These are phyloP conservation scores for Ciconia nigra DNA, from an alignment of 2,797 vertebrate species.

Conservation along the genomic window DNA sequence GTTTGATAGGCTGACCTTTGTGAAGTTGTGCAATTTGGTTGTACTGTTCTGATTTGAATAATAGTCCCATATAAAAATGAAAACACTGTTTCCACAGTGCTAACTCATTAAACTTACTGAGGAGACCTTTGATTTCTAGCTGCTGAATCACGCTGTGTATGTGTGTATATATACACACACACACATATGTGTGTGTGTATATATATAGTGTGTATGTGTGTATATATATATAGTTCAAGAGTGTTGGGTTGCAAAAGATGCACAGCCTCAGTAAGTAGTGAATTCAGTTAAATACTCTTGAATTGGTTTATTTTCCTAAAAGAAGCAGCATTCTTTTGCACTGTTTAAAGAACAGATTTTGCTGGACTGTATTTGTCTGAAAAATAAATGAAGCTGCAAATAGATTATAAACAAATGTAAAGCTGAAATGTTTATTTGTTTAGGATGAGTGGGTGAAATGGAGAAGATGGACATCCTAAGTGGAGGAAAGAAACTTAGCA, in stretches of 20 bases:
- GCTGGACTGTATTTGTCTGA: background rate
- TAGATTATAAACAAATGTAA: background rate
- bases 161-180: background rate
- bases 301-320: background rate
- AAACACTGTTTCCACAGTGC: background rate
- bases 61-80: background rate
- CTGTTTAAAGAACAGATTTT: background rate
- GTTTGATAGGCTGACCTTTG: background rate
- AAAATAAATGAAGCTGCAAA: background rate
- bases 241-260: background rate
- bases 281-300: background rate
- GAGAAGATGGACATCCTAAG: background rate
- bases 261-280: background rate
- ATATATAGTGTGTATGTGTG: no score
- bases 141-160: background rate
- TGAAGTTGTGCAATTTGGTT: accelerated
- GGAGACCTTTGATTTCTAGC: background rate
- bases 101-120: accelerated
- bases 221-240: background rate
- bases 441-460: background rate
- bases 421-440: background rate
- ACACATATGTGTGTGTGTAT: no score
- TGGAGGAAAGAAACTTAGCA: background rate
- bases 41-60: background rate
- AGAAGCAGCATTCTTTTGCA: background rate